Base-by-base conservation (phyloP, 2,797 vertebrate genomes). In the Paratrypauchen microcephalus region DNA sequence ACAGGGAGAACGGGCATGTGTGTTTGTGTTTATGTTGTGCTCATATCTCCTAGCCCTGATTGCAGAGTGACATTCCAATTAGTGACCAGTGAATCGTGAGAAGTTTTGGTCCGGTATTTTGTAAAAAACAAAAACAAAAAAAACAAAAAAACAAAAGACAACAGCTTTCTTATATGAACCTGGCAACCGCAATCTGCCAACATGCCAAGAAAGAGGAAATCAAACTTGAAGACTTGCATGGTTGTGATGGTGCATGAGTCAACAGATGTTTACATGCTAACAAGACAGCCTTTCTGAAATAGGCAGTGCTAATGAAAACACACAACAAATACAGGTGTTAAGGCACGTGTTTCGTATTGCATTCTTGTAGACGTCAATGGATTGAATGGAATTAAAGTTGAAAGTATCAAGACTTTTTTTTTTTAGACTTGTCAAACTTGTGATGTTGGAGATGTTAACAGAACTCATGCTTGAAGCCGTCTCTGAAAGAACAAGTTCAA, bases 41-140 rank as follows among this genome's bases (percentile, higher is more conserved):
- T 90, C 84, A 87, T 82, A 87, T 91, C 83, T 82, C 68, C 32
- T 11, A 79, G 74, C 70, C 5, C 67, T 28, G 55, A 57, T 24
- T 52, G 77, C 39, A 65, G 85, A 91, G 77, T 91, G 91, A 92
- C 88, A 89, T 88, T 91, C 86, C 90, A 92, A 93, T 93, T 93
- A 93, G 90, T 86, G 87, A 80, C 86, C 88, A 92, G 85, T 91
- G 90, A 92, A 87, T 91, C 88, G 88, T 90, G 90, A 88, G 86
- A 79, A 57, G 83, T 84, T 91, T 74, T 77, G 84, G 81, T 86
- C 13, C 85, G 52, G 52, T 55, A 24, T 84, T 87, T 88, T 84
- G 30, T 74, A 82, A 76, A 75, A 84, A 30, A n/a, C n/a, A 18
- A 18, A 8, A 58, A 30, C 15, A 16, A 3, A 18, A 58, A 30